phyloP scores from a whole-genome alignment of 2,888 invertebrate species.

The Polydesmus complanatus region DNA sequence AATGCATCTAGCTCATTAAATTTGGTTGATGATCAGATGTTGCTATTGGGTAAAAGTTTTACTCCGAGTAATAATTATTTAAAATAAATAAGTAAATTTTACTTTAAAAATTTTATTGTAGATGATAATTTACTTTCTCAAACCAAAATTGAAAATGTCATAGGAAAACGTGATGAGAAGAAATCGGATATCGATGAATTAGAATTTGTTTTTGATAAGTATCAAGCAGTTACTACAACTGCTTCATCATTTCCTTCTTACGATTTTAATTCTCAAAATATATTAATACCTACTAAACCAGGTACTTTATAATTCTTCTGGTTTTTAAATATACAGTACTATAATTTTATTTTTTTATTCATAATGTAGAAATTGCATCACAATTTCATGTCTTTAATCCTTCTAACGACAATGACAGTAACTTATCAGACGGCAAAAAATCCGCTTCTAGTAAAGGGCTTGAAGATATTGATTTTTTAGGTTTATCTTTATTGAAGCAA shows the following conservation, averaged over 20 bases:
- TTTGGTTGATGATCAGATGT: background rate
- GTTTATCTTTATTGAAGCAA: conserved; percentile 58
- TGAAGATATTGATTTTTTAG: conserved; percentile 64
- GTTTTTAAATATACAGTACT: background rate
- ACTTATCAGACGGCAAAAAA: background rate
- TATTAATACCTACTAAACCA: background rate
- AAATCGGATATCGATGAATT: background rate
- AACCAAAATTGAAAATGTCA: background rate
- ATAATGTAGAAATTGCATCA: no score
- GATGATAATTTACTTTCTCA: background rate
- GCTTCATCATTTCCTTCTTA: background rate
- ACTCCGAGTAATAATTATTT: no score
- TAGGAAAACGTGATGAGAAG: background rate
- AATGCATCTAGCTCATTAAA: conserved; percentile 19
- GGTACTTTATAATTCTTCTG: background rate
- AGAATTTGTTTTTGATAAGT: background rate
- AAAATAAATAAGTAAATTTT: no score
- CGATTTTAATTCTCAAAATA: background rate
- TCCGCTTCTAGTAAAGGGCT: conserved; percentile 38
- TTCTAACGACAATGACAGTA: background rate
- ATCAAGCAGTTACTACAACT: background rate
- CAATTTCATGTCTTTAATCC: no score
- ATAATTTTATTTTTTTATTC: no score
- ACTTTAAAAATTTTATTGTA: background rate
- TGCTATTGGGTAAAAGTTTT: background rate